phyloP scores from a whole-genome alignment of 2,888 invertebrate species.

The Noctua pronuba region DNA sequence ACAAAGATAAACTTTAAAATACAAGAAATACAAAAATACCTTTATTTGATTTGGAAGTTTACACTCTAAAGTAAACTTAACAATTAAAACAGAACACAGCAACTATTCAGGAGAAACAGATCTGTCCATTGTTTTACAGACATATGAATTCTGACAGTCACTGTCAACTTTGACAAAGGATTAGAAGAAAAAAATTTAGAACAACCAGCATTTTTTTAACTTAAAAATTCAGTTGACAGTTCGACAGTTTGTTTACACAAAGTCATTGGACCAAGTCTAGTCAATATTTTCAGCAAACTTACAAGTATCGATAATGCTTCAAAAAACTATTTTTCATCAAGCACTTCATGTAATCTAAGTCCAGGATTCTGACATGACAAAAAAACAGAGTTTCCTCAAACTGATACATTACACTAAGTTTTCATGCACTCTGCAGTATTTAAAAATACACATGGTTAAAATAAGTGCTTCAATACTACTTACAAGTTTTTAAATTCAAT shows the following conservation, averaged over 20 bases:
- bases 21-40: constrained; percentile 41
- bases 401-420: background rate
- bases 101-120: constrained; percentile 60
- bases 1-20: constrained; percentile 19
- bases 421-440: background rate
- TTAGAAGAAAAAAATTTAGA: constrained; percentile 39
- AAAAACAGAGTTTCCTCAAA: background rate
- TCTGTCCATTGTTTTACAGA: constrained; percentile 74
- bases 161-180: constrained; percentile 63
- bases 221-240: constrained; percentile 2
- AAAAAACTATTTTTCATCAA: background rate
- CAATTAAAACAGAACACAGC: constrained; percentile 51
- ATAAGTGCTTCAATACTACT: constrained; percentile 5
- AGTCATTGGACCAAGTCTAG: constrained; percentile 6
- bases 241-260: constrained; percentile 3
- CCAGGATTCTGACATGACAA: background rate
- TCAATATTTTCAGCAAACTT: background rate
- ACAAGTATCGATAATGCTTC: background rate
- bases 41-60: constrained; percentile 45
- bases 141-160: constrained; percentile 68
- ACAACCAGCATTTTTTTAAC: constrained; percentile 41
- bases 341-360: background rate
- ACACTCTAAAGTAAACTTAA: constrained; percentile 55
- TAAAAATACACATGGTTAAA: constrained; percentile 16
- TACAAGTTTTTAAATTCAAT: constrained; percentile 4